Base-by-base conservation (phyloP, 2,888 invertebrate species). In the Amphimallon solstitiale region DNA sequence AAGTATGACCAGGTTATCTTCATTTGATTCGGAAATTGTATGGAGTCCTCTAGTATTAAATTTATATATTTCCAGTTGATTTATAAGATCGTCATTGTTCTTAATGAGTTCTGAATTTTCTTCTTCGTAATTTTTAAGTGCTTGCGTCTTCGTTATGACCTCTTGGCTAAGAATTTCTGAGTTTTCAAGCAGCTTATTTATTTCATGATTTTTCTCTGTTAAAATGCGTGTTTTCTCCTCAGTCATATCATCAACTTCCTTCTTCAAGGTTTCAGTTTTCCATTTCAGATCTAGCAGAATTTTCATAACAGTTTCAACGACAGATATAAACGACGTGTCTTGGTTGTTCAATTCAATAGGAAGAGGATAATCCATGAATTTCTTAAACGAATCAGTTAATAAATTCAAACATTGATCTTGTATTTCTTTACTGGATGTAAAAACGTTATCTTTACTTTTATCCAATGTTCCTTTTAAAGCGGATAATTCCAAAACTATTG, bases 21-120 rank as follows among this genome's bases (percentile, higher is more conserved):
- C 91, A 74, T 90, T 90, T 1, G 88, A 86, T 82, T 91, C 91
- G 54, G 88, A 87, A 59, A 91, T 91, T 0, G 91, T 90, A 78
- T 90, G 88, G 71, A 91, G 80, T 72, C 89, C 89, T n/a, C 86
- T 85, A n/a, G 84, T 83, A 52, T 85, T 87, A 21, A 59, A 59
- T 75, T 90, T 90, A 59, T 86, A 84, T 51, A 86, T 85, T 45
- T 89, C 85, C 68, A 91, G 83, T 80, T 90, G 90, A 52, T 86
- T 85, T 71, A 90, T 85, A n/a, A 91, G 81, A 65, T 88, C 85
- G 75, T 88, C 88, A 75, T 91, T 91, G 77, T 90, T 91, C 77
- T 89, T 89, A 80, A 89, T 88, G 77, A 90, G 85, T 76, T 90
- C 89, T 65, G 85, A 84, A 70, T 87, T 86, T 80, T 90, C 90